Conservation (phyloP, 2,888 invertebrate genomes). For the Acleris emargana region DNA sequence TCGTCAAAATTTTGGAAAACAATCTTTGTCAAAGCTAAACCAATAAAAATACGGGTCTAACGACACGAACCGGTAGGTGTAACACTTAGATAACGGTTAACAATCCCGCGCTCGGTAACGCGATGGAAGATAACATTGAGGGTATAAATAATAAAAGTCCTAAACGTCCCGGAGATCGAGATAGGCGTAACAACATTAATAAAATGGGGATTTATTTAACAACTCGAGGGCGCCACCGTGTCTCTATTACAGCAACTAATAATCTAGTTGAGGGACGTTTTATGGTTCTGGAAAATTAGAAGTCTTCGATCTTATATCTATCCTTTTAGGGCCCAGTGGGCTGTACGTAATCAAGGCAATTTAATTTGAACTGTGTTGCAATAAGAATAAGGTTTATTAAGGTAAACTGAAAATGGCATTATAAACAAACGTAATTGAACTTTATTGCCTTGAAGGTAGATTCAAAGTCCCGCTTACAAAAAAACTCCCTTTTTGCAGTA, state of each 20-base stretch:
- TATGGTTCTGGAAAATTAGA: constrained; percentile 32
- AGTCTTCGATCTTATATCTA: constrained; percentile 7
- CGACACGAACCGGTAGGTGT: constrained; percentile 29
- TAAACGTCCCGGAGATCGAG: constrained; percentile 76
- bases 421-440: too few species aligned
- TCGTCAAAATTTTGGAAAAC: background rate
- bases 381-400: too few species aligned
- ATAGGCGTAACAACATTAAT: constrained; percentile 78
- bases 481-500: too few species aligned
- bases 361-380: too few species aligned
- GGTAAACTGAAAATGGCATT: too few species aligned
- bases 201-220: constrained; percentile 76
- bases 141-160: constrained; percentile 80
- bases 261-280: constrained; percentile 31
- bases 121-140: constrained; percentile 61
- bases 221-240: constrained; percentile 69
- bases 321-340: too few species aligned
- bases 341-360: too few species aligned
- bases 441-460: too few species aligned
- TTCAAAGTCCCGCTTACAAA: too few species aligned
- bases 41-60: constrained; percentile 27
- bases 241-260: constrained; percentile 64
- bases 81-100: constrained; percentile 48
- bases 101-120: constrained; percentile 55
- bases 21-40: constrained; percentile 8